A percentile compares a stretch with the other conserved stretches of the same genome.
These are phyloP conservation scores for Meteorus colon DNA, from an alignment of 2,888 invertebrate species.

Conservation along the genomic window DNA sequence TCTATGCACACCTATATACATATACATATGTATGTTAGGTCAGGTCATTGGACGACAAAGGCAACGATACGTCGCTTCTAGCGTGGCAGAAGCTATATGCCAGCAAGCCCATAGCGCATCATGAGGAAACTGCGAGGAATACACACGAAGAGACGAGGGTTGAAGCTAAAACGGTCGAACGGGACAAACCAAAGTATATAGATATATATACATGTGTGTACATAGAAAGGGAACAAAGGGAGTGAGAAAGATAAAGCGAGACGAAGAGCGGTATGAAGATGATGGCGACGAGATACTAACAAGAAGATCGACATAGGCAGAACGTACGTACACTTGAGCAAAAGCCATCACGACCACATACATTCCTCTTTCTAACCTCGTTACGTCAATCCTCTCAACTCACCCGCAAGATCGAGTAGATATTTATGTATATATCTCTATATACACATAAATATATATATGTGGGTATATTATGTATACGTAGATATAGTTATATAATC, in stretches of 20 bases:
- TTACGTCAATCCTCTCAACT: conserved; percentile 64
- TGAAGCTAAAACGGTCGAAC: background rate
- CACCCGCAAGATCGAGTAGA: conserved; percentile 58
- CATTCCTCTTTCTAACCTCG: conserved; percentile 62
- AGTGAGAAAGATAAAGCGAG: background rate
- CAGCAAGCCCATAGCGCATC: background rate
- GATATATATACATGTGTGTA: background rate
- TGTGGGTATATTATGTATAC: background rate
- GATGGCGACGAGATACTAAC: background rate
- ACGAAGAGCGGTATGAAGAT: background rate
- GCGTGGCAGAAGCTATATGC: conserved; percentile 17
- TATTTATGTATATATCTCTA: conserved; percentile 16
- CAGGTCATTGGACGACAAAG: conserved; percentile 49
- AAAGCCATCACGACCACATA: conserved; percentile 57
- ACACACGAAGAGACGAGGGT: conserved; percentile 1
- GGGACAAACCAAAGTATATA: background rate
- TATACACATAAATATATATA: background rate
- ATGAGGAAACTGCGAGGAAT: conserved; percentile 1
- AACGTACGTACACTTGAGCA: conserved; percentile 46
- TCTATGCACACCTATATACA: background rate
- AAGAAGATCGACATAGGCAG: conserved; percentile 43
- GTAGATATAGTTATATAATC: background rate
- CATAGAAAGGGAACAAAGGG: background rate
- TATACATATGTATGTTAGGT: conserved; percentile 34
- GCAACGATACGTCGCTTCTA: conserved; percentile 22